Base-by-base conservation (phyloP, 2,888 invertebrate species). In the Athripsodes cinereus region DNA sequence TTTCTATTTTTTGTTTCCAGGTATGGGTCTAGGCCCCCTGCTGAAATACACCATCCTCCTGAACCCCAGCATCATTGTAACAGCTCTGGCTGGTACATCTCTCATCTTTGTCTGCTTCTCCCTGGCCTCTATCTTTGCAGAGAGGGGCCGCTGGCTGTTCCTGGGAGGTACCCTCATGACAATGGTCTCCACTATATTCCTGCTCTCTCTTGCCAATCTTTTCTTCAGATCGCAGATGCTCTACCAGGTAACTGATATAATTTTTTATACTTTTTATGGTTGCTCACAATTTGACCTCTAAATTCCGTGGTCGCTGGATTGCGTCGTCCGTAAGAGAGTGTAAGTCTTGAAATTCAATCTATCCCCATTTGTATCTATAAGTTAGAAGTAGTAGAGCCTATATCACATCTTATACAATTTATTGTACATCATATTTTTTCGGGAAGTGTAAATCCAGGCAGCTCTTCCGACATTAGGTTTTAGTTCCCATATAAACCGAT, bases 31-130 rank as follows among this genome's bases (percentile, higher is more conserved):
- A 73, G 94, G 96, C 2, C 95, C 96, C 0, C 78, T 96, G 34
- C 70, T 96, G 63, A 86, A 90, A 67, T 82, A 88, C 72, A 91
- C 90, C 49, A 85, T 91, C 67, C 71, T 80, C 61, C 75, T 96
- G 62, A 86, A 97, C 73, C 95, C 96, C 5, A 84, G 89, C 64
- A 92, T 96, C 66, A 86, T 97, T 62, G 78, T 93, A 20, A 92
- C 95, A 19, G 94, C 96, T 18, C 81, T 97, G 61, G 72, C 93
- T 65, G 90, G 85, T 59, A 93, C 96, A 1, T 84, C 89, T 34
- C 76, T 96, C 49, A 88, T 97, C 56, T 98, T 98, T 74, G 86
- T 90, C 16, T 93, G 94, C 67, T 95, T 98, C 78, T 89, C 93
- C 19, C 73, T 95, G 67, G 87, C 93, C 53, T 87, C 97, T 2